phyloP scores from a whole-genome alignment of 2,113 vertebrate species.

The Mugil cephalus region DNA sequence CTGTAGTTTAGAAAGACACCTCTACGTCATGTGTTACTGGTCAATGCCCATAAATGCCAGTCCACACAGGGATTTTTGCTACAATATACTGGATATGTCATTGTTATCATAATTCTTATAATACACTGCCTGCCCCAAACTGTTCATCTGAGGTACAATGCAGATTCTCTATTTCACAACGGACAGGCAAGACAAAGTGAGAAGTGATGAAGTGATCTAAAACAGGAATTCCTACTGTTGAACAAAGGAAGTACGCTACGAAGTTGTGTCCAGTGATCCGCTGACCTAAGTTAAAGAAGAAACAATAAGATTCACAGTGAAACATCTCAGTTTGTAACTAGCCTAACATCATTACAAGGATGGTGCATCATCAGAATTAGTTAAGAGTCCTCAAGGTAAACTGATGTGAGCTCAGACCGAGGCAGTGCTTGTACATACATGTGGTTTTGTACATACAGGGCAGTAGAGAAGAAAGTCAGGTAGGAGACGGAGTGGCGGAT shows the following conservation, averaged over 20 bases:
- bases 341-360: slow-evolving; percentile 31
- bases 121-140: slow-evolving; percentile 4
- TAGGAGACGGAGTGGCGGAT: slow-evolving; percentile 3
- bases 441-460: slow-evolving; percentile 26
- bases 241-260: slow-evolving; percentile 19
- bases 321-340: slow-evolving; percentile 56
- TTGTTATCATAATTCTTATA: background rate
- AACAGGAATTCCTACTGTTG: slow-evolving; percentile 6
- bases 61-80: slow-evolving; percentile 17
- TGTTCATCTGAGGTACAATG: slow-evolving; percentile 3
- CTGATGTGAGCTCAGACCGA: slow-evolving; percentile 22
- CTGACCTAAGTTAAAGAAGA: slow-evolving; percentile 4
- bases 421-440: background rate
- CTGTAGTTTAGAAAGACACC: slow-evolving; percentile 1
- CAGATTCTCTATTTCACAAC: slow-evolving; percentile 18
- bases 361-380: slow-evolving; percentile 19
- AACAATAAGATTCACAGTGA: slow-evolving; percentile 60
- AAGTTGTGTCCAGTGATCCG: background rate
- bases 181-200: slow-evolving; percentile 20
- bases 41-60: slow-evolving; percentile 17
- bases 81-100: slow-evolving; percentile 13
- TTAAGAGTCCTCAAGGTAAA: slow-evolving; percentile 15
- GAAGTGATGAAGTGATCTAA: slow-evolving; percentile 22
- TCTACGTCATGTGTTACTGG: slow-evolving; percentile 17
- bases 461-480: background rate